A percentile compares a stretch with the other conserved stretches of the same genome.
Evolutionary conservation across 2,113 vertebrate species (phyloP).

Genomic region (Xyliphius kryptos): DNA sequence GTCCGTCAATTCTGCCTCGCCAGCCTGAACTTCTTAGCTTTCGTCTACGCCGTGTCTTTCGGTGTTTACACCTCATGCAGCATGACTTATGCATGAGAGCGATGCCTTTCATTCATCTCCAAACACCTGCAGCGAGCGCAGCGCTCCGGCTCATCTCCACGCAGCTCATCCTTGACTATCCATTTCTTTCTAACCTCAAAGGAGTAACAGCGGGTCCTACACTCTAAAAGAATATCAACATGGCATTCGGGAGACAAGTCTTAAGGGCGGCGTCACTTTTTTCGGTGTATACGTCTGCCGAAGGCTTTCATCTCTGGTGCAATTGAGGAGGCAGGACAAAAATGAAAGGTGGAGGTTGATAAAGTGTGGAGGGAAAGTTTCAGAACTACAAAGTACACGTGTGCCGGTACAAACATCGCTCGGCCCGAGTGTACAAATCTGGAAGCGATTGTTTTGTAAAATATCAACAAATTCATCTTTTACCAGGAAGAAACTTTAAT

Average conservation of each 20-base stretch:
- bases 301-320: conserved; percentile 13
- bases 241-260: conserved; percentile 29
- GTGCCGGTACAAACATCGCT: too few species aligned
- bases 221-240: conserved; percentile 15
- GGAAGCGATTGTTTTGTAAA: too few species aligned
- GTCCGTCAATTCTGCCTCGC: background rate
- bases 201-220: conserved; percentile 11
- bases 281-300: conserved; percentile 1
- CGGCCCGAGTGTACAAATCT: too few species aligned
- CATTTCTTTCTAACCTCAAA: conserved; percentile 14
- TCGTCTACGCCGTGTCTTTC: background rate
- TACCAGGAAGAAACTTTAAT: too few species aligned
- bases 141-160: conserved; percentile 26
- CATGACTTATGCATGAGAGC: conserved; percentile 36
- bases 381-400: too few species aligned
- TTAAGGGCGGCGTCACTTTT: conserved; percentile 16
- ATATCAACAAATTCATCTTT: too few species aligned
- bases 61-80: conserved; percentile 17
- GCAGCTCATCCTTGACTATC: conserved; percentile 24
- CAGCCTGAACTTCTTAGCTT: background rate
- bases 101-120: conserved; percentile 18
- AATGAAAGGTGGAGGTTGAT: background rate
- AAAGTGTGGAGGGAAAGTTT: too few species aligned
- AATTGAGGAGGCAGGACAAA: conserved; percentile 5
- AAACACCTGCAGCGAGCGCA: conserved; percentile 8